phyloP scores from a whole-genome alignment of 1,140 invertebrate genomes.

The Pygmarrhopalites habei region DNA sequence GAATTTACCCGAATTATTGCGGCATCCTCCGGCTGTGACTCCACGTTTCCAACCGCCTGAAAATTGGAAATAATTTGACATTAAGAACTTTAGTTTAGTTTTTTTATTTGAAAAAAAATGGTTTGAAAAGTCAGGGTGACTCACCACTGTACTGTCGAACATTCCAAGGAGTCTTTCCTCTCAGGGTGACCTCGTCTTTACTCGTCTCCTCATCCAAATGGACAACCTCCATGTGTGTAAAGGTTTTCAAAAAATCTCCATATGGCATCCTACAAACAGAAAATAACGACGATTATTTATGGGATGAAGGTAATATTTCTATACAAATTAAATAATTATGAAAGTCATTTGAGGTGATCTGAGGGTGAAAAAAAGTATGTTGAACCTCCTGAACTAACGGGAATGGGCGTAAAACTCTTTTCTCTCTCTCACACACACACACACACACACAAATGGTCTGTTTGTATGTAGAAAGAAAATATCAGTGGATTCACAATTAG shows the following conservation, averaged over 20 bases:
- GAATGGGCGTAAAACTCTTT: background rate
- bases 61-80: background rate
- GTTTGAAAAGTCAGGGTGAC: no score
- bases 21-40: no score
- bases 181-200: slow-evolving; percentile 69
- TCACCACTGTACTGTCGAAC: slow-evolving; percentile 74
- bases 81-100: background rate
- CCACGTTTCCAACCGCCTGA: no score
- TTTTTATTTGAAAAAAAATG: background rate
- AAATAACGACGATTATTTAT: background rate
- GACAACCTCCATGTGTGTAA: slow-evolving; percentile 75
- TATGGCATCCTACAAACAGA: slow-evolving; percentile 62
- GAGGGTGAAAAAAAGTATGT: background rate
- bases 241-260: slow-evolving; percentile 73
- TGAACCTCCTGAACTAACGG: background rate
- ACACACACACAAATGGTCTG: no score
- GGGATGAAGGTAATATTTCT: background rate
- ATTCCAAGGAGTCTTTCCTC: slow-evolving; percentile 72
- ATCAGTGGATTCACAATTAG: no score
- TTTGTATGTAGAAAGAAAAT: no score
- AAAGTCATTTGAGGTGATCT: background rate
- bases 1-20: no score
- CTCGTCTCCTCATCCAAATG: slow-evolving; percentile 80
- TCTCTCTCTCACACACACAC: no score
- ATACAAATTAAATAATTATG: background rate